A percentile compares a stretch with the other conserved stretches of the same genome.
Evolutionary conservation across 2,888 invertebrate species (phyloP).

Genomic region (Conchocele bisecta): DNA sequence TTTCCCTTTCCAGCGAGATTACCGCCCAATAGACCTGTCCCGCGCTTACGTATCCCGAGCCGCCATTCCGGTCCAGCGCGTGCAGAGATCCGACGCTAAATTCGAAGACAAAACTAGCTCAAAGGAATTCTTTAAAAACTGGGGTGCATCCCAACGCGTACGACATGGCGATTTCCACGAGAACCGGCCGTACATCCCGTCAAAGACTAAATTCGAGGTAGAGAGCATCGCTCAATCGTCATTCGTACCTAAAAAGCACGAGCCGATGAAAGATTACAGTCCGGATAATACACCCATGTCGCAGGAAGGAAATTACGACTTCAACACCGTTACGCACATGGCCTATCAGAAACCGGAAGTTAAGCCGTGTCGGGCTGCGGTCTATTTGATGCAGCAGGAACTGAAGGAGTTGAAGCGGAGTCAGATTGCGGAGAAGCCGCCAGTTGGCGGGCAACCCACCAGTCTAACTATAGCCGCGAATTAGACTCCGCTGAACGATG

Average conservation of each 20-base stretch:
- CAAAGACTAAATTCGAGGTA: slow-evolving; percentile 68
- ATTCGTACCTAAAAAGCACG: slow-evolving; percentile 69
- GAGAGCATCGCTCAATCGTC: slow-evolving; percentile 64
- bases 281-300: slow-evolving; percentile 68
- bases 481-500: too few relatives aligned
- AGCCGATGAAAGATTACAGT: slow-evolving; percentile 65
- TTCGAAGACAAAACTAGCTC: slow-evolving; percentile 76
- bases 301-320: slow-evolving; percentile 67
- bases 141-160: slow-evolving; percentile 67
- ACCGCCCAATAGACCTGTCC: slow-evolving; percentile 72
- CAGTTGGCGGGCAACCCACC: slow-evolving; percentile 34
- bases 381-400: slow-evolving; percentile 75
- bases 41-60: slow-evolving; percentile 54
- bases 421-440: slow-evolving; percentile 30
- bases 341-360: slow-evolving; percentile 71
- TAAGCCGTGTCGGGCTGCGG: slow-evolving; percentile 71
- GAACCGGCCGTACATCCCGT: slow-evolving; percentile 74
- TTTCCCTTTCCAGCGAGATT: slow-evolving; percentile 73
- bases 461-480: slow-evolving; percentile 49
- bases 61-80: slow-evolving; percentile 54
- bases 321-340: slow-evolving; percentile 72
- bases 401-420: slow-evolving; percentile 68
- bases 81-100: slow-evolving; percentile 61
- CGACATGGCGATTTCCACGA: slow-evolving; percentile 80
- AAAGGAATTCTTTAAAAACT: slow-evolving; percentile 76